Evolutionary conservation across 2,888 invertebrate species (phyloP).

Genomic region (Ctena decussata): DNA sequence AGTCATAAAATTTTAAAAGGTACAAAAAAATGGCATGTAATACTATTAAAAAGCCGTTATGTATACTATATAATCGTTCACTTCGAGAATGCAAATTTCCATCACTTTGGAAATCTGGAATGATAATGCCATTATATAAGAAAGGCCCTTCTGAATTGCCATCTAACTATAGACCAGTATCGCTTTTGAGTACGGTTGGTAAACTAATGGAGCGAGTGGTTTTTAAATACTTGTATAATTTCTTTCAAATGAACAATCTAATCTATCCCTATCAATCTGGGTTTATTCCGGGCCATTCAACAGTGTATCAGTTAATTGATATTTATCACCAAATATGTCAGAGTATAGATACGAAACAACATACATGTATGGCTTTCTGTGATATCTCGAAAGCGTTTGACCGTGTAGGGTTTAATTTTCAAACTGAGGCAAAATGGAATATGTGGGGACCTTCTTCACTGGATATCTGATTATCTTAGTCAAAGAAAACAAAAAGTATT

Average conservation of each 20-base stretch:
- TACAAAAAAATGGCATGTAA: no score
- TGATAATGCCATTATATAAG: not conserved
- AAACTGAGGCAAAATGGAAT: no score
- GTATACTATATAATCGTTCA: no score
- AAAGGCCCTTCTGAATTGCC: not conserved
- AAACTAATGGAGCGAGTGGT: not conserved
- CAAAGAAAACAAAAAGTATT: no score
- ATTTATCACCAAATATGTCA: not conserved
- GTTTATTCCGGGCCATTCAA: slow-evolving; percentile 5
- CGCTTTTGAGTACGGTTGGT: not conserved
- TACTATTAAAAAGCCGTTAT: no score
- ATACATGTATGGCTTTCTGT: not conserved
- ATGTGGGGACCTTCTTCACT: no score
- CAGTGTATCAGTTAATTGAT: slow-evolving; percentile 2
- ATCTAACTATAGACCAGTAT: not conserved
- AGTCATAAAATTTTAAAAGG: no score
- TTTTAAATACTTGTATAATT: slow-evolving; percentile 8
- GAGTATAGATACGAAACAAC: not conserved
- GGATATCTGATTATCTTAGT: no score
- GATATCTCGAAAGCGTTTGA: slow-evolving; percentile 1
- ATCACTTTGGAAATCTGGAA: not conserved
- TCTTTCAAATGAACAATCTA: not conserved
- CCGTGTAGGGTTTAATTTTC: no score
- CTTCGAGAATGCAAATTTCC: no score
- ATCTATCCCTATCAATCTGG: slow-evolving; percentile 17